These are phyloP conservation scores for Rhinogobius similis DNA, from an alignment of 2,113 vertebrate species.

Conservation along the genomic window DNA sequence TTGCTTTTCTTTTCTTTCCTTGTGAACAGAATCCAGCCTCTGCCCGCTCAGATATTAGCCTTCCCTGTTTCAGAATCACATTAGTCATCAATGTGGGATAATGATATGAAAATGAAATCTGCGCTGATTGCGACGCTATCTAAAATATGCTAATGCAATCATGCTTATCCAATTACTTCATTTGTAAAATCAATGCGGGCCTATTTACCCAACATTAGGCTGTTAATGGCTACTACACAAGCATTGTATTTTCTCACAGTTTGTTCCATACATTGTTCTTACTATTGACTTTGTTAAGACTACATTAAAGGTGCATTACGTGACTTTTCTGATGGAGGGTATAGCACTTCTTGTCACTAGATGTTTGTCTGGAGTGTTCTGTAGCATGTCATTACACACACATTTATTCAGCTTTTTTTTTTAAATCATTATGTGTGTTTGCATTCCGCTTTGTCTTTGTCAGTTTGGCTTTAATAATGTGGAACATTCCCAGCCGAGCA, in stretches of 20 bases:
- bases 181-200: constrained; percentile 63
- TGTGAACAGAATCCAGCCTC: not conserved
- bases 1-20: not conserved
- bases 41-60: constrained; percentile 14
- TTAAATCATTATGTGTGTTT: no score
- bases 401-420: no score
- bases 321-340: not conserved
- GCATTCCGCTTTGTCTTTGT: no score
- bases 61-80: constrained; percentile 37
- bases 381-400: constrained; percentile 22
- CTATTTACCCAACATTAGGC: constrained; percentile 64
- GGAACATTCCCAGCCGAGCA: no score
- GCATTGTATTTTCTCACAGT: constrained; percentile 26
- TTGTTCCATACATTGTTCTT: constrained; percentile 4
- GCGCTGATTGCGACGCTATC: constrained; percentile 38
- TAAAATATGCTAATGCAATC: constrained; percentile 69
- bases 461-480: no score
- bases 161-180: constrained; percentile 69
- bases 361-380: no score
- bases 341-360: no score
- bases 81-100: constrained; percentile 54
- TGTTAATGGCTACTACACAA: constrained; percentile 54
- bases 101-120: constrained; percentile 60
- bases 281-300: no score
- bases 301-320: not conserved